These are phyloP conservation scores for Drosophila robusta DNA, from an alignment of 2,888 invertebrate genomes.

Conservation along the genomic window DNA sequence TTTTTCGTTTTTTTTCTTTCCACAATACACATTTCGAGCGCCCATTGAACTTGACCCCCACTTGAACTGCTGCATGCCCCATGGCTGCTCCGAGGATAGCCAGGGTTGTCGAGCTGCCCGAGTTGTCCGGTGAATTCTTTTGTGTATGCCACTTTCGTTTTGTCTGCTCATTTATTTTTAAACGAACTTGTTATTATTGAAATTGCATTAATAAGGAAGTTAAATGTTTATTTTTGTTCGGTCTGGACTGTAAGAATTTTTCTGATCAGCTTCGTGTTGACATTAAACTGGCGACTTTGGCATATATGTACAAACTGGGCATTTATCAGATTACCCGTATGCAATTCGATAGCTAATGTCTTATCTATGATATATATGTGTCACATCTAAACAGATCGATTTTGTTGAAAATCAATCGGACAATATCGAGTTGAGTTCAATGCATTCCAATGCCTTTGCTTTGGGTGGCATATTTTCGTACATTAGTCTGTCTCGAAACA, in stretches of 20 bases:
- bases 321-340: slow-evolving; percentile 7
- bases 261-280: slow-evolving; percentile 15
- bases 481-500: neutral
- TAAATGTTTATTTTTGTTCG: slow-evolving; percentile 72
- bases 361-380: neutral
- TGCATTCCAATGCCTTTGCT: neutral
- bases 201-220: slow-evolving; percentile 78
- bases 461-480: neutral
- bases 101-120: slow-evolving; percentile 5
- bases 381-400: slow-evolving; percentile 1
- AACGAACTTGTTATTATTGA: slow-evolving; percentile 65
- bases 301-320: slow-evolving; percentile 8
- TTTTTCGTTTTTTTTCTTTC: neutral
- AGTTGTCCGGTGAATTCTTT: neutral
- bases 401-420: neutral
- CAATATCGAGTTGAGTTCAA: neutral
- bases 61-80: slow-evolving; percentile 34
- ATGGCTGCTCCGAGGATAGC: neutral
- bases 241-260: slow-evolving; percentile 37
- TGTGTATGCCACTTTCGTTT: slow-evolving; percentile 56
- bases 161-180: slow-evolving; percentile 61
- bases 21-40: slow-evolving; percentile 8
- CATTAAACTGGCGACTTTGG: neutral
- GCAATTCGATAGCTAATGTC: neutral
- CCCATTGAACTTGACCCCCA: slow-evolving; percentile 53